Evolutionary conservation across 2,797 vertebrate genomes (phyloP).

Genomic region (Sebastiscus albofasciatus): DNA sequence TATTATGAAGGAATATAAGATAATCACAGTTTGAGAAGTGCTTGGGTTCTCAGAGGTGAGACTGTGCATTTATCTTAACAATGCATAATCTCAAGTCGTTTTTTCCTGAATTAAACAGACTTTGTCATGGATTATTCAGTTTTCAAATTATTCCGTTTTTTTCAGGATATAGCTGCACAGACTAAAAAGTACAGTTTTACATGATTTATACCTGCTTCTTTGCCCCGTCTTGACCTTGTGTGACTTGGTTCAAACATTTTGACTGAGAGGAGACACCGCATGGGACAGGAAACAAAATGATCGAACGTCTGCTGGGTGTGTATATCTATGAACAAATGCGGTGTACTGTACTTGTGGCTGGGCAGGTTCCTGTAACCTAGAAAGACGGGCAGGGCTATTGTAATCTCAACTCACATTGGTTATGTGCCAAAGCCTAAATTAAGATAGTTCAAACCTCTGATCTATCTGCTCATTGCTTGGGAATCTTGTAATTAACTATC

Average conservation of each 20-base stretch:
- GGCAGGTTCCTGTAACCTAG: slow-evolving; percentile 10
- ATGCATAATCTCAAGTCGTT: neutral
- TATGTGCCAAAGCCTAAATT: neutral
- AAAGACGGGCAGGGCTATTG: slow-evolving; percentile 8
- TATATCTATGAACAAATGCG: neutral
- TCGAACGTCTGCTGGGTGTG: slow-evolving; percentile 28
- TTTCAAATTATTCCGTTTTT: neutral
- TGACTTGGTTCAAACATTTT: neutral
- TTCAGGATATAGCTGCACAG: neutral
- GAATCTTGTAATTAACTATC: neutral
- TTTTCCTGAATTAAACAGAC: neutral
- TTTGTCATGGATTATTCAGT: neutral
- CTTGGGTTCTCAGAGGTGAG: neutral
- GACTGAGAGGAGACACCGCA: neutral
- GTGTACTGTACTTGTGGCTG: neutral
- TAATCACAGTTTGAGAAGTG: neutral
- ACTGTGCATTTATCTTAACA: neutral
- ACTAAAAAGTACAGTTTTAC: neutral
- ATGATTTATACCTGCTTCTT: neutral
- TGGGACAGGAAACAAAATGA: slow-evolving; percentile 8
- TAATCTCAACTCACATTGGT: neutral
- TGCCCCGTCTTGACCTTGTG: neutral
- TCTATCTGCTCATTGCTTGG: neutral
- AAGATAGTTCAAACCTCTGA: neutral
- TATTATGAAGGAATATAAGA: neutral